phyloP scores from a whole-genome alignment of 2,888 invertebrate genomes.

The Drosophila buzzatii region DNA sequence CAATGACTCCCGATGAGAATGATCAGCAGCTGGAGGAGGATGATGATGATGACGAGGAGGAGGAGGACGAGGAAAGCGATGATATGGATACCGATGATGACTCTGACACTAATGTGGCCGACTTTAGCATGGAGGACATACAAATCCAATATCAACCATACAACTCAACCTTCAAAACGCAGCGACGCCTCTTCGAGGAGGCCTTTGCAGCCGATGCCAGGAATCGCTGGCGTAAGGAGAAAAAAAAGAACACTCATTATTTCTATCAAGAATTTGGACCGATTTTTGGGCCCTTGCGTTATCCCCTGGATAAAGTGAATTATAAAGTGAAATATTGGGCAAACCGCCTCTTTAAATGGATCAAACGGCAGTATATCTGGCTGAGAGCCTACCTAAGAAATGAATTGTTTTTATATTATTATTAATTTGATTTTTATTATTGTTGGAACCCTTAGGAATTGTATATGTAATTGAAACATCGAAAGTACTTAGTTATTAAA shows the following conservation, averaged over 20 bases:
- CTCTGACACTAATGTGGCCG: fast-evolving
- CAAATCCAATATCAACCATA: background rate
- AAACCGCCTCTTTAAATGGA: background rate
- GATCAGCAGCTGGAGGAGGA: background rate
- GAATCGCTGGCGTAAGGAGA: no score
- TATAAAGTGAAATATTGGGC: background rate
- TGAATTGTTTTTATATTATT: background rate
- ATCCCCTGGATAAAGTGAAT: no score
- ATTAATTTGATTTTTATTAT: slow-evolving; percentile 33
- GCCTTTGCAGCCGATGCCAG: no score
- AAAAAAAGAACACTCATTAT: no score
- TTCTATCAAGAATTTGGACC: no score
- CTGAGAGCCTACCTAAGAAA: background rate
- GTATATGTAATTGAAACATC: slow-evolving; percentile 67
- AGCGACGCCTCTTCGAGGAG: no score
- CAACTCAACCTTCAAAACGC: fast-evolving
- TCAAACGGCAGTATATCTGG: background rate
- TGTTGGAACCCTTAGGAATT: slow-evolving; percentile 56
- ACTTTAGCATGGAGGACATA: fast-evolving
- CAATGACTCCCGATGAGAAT: no score
- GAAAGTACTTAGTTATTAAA: slow-evolving; percentile 36
- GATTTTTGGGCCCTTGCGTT: no score
- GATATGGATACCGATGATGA: background rate
- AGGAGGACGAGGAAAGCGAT: background rate
- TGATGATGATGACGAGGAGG: fast-evolving